These are phyloP conservation scores for Ficedula albicollis DNA, from an alignment of 2,797 vertebrate genomes.

Conservation along the genomic window DNA sequence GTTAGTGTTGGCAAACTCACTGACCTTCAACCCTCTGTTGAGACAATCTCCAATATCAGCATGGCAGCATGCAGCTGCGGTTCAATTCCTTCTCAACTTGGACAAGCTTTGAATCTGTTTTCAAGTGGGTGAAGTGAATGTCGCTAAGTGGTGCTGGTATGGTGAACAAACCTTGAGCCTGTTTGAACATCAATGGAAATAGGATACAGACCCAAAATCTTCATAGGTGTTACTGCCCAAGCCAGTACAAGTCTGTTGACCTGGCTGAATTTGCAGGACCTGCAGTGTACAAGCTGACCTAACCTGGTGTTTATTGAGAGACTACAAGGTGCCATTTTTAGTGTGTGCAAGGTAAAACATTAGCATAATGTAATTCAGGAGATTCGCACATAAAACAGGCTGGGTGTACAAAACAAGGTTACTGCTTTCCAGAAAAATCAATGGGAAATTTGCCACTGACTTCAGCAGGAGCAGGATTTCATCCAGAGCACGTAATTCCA, in stretches of 20 bases:
- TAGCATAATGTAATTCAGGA: background rate
- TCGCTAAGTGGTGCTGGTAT: background rate
- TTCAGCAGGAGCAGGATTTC: background rate
- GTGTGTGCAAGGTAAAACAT: background rate
- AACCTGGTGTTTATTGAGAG: background rate
- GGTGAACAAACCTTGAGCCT: background rate
- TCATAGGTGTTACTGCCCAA: background rate
- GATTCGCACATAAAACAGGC: background rate
- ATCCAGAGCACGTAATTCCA: background rate
- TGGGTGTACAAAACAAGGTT: background rate
- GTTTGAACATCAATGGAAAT: background rate
- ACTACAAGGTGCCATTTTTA: background rate
- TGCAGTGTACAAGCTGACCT: background rate
- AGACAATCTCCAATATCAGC: background rate
- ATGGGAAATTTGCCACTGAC: background rate
- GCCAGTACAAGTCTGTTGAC: background rate
- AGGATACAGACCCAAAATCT: background rate
- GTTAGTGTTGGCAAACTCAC: background rate
- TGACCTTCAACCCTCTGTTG: background rate
- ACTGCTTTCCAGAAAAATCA: background rate
- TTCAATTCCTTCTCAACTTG: background rate
- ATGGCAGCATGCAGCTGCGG: background rate
- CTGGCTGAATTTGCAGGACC: background rate
- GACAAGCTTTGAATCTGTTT: background rate
- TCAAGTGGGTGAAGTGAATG: background rate